phyloP scores from a whole-genome alignment of 2,113 vertebrate genomes.

The Diphyllodes magnificus region DNA sequence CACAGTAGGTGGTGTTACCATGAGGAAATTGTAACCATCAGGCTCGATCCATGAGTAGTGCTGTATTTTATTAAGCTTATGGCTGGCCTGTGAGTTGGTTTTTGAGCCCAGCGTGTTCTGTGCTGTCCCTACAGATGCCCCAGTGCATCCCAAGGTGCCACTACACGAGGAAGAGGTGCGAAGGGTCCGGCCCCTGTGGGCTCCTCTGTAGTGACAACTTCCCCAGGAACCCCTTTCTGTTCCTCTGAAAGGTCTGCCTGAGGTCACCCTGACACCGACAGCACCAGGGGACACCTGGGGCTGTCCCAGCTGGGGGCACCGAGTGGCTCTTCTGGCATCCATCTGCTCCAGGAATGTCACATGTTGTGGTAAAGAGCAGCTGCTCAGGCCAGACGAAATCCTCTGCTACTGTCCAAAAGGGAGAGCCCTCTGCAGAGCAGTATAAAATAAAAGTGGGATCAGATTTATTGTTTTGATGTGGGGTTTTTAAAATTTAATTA shows the following conservation, averaged over 20 bases:
- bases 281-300: neutral
- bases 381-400: neutral
- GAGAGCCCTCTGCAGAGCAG: neutral
- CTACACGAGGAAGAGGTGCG: accelerated
- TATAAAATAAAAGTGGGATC: neutral
- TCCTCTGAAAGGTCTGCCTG: neutral
- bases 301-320: neutral
- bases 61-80: neutral
- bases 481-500: neutral
- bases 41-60: neutral
- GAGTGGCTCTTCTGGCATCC: neutral
- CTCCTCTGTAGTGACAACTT: neutral
- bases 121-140: neutral
- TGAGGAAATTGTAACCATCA: neutral
- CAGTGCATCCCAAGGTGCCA: neutral
- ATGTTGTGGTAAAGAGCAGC: neutral
- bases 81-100: neutral
- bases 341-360: neutral
- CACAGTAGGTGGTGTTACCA: neutral
- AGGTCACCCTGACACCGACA: accelerated
- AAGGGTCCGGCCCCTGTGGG: too few relatives aligned
- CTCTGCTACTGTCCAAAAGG: neutral
- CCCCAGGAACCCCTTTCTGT: neutral
- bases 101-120: neutral
- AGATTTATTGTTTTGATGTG: neutral